phyloP scores from a whole-genome alignment of 2,888 invertebrate species.

The Lasioglossum malachurum region DNA sequence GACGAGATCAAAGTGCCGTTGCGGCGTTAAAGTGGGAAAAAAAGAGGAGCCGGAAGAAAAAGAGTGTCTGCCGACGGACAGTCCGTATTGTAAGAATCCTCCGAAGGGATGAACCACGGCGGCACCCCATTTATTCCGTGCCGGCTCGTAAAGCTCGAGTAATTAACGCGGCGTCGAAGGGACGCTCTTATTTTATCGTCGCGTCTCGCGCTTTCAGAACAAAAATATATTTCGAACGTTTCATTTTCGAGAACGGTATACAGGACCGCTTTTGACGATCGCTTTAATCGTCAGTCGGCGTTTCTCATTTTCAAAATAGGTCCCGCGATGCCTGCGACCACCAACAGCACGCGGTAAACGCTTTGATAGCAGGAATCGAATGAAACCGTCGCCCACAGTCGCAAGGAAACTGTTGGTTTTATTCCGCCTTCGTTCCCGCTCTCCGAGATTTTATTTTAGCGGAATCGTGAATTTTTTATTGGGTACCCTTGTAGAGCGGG shows the following conservation, averaged over 20 bases:
- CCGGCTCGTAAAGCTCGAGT: conserved; percentile 64
- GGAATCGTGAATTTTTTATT: neutral
- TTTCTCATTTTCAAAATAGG: neutral
- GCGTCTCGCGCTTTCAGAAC: neutral
- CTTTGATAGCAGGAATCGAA: neutral
- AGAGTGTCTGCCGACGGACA: conserved; percentile 27
- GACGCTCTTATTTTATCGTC: conserved; percentile 36
- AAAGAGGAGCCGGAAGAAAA: neutral
- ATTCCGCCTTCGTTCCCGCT: neutral
- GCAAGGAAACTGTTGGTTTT: neutral
- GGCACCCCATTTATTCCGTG: conserved; percentile 35
- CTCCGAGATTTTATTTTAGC: neutral
- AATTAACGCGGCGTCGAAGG: conserved; percentile 65
- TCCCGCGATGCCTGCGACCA: neutral
- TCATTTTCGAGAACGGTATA: neutral
- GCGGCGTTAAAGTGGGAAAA: conserved; percentile 22
- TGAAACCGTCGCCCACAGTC: neutral
- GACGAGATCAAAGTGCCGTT: conserved; percentile 49
- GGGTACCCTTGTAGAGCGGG: neutral
- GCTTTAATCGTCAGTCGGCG: neutral
- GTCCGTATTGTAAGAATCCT: conserved; percentile 43
- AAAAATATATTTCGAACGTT: conserved; percentile 8
- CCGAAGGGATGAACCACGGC: conserved; percentile 37
- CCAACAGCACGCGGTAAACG: neutral
- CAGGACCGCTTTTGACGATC: neutral